A percentile compares a stretch with the other conserved stretches of the same genome.
phyloP scores from a whole-genome alignment of 2,113 vertebrate species.

The Campylomormyrus tamandua region DNA sequence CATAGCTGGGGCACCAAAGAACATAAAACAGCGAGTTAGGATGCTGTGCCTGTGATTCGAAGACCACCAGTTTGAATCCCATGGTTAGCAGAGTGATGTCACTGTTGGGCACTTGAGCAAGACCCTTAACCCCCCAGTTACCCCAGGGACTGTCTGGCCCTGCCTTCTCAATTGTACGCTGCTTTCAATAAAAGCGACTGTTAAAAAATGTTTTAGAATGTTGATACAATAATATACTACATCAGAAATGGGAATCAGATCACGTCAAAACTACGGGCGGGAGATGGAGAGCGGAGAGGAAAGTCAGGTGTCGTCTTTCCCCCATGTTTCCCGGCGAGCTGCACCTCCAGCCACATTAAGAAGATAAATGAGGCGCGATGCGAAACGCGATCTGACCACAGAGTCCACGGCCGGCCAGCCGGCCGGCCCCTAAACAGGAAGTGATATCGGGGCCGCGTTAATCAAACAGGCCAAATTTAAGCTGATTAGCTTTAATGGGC shows the following conservation, averaged over 20 bases:
- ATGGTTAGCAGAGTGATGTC: background rate
- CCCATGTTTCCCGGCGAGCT: conserved; percentile 7
- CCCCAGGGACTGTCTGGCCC: background rate
- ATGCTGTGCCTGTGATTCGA: background rate
- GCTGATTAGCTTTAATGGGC: conserved; percentile 24
- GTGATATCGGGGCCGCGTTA: conserved; percentile 51
- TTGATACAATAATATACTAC: background rate
- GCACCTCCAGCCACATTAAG: conserved; percentile 63
- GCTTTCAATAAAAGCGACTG: background rate
- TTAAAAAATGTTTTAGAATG: background rate
- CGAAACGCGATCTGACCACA: conserved; percentile 59
- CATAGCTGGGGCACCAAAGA: background rate
- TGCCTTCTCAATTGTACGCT: background rate
- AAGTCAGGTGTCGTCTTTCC: background rate
- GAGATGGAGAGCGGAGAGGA: background rate
- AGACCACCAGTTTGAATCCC: background rate
- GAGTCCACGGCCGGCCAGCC: conserved; percentile 60
- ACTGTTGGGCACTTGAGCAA: background rate
- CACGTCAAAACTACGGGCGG: background rate
- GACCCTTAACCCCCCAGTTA: background rate
- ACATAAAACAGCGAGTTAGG: background rate
- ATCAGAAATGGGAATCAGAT: background rate
- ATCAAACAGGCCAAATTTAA: conserved; percentile 52
- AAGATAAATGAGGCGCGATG: conserved; percentile 71
- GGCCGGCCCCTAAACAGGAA: conserved; percentile 60